A percentile compares a stretch with the other conserved stretches of the same genome.
Conservation (phyloP, 2,888 invertebrate species). For the Drosophila paranaensis region DNA sequence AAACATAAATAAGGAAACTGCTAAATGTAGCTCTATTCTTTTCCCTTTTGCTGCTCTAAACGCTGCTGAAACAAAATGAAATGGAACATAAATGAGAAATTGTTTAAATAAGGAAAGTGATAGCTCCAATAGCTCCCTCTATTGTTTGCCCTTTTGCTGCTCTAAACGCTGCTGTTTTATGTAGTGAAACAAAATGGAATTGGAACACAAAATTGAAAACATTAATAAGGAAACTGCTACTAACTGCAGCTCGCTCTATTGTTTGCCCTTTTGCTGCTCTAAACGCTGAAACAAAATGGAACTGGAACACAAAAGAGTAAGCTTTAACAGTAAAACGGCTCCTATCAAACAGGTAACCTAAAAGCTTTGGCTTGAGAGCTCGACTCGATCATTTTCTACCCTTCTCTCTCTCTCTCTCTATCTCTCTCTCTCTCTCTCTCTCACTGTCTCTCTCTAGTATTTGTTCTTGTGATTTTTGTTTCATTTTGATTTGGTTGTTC, state of each 20-base stretch:
- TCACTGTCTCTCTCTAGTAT: neutral
- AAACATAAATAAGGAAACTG: neutral
- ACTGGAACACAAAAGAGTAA: neutral
- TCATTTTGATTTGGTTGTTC: neutral
- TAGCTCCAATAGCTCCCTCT: no score
- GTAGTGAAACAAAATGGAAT: neutral
- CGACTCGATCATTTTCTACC: neutral
- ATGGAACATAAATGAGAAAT: neutral
- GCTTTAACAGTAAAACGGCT: no score
- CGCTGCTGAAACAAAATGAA: neutral
- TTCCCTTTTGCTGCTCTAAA: no score
- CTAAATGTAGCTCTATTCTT: no score
- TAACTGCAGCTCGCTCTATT: no score
- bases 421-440: neutral
- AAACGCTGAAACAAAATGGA: neutral
- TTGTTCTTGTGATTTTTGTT: neutral
- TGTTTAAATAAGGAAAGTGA: no score
- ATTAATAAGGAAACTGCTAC: neutral
- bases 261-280: no score
- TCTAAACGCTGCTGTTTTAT: no score
- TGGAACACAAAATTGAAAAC: neutral
- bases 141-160: no score
- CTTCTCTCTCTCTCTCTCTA: neutral
- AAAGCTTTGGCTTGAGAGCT: slow-evolving; percentile 15
- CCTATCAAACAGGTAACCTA: neutral